Conservation (phyloP, 2,888 invertebrate species). For the Timema cristinae region DNA sequence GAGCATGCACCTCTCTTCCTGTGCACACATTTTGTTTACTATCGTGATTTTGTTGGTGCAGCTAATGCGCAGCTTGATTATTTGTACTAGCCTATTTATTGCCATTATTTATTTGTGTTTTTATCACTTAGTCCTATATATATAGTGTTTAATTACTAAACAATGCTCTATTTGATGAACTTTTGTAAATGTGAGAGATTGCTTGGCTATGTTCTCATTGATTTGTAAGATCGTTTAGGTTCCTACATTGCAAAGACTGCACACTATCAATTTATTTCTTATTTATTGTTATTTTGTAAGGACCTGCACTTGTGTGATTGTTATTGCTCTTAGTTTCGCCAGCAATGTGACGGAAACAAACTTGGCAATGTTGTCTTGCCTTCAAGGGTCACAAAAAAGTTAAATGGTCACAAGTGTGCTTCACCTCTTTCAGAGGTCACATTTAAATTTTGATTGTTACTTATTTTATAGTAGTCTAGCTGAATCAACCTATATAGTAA, state of each 20-base stretch:
- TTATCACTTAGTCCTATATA: not conserved
- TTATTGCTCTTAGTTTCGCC: slow-evolving; percentile 31
- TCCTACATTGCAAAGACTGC: slow-evolving; percentile 15
- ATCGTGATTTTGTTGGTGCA: not conserved
- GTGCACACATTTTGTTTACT: slow-evolving; percentile 23
- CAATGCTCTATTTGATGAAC: too few relatives aligned
- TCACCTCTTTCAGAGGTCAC: slow-evolving; percentile 29
- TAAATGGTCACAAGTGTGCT: slow-evolving; percentile 31
- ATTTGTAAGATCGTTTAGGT: slow-evolving; percentile 11
- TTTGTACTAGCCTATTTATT: not conserved
- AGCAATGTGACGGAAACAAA: slow-evolving; percentile 17
- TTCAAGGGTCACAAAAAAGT: slow-evolving; percentile 27
- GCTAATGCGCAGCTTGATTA: not conserved
- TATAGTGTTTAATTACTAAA: not conserved
- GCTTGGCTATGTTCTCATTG: not conserved
- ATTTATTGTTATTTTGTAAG: slow-evolving; percentile 7
- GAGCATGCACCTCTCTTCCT: slow-evolving; percentile 22
- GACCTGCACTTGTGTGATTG: not conserved
- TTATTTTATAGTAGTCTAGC: slow-evolving; percentile 28
- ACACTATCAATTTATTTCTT: not conserved
- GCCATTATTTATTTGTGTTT: slow-evolving; percentile 4
- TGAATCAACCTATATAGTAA: slow-evolving; percentile 20
- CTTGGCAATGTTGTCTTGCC: not conserved
- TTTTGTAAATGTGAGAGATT: not conserved
- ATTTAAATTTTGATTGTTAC: slow-evolving; percentile 31